A percentile compares a stretch with the other conserved stretches of the same genome.
These are phyloP conservation scores for Cephus nigrinus DNA, from an alignment of 2,888 invertebrate genomes.

Conservation along the genomic window DNA sequence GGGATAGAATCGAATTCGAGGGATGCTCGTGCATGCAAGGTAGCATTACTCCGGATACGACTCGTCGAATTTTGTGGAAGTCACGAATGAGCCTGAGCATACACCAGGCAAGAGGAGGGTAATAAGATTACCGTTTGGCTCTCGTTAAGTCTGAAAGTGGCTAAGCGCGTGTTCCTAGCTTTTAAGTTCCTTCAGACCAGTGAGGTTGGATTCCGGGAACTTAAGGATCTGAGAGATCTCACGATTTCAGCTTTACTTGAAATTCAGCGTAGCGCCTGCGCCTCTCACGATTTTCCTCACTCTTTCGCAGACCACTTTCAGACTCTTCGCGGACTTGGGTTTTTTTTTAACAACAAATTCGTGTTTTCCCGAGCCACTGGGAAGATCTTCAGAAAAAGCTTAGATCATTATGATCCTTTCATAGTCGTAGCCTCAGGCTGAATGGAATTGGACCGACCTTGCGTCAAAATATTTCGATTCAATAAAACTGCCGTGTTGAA, in stretches of 20 bases:
- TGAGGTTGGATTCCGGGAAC: background rate
- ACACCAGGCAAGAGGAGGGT: background rate
- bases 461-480: background rate
- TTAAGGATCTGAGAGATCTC: background rate
- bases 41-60: background rate
- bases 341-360: background rate
- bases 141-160: background rate
- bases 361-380: background rate
- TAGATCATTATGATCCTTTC: background rate
- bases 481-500: background rate
- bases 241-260: background rate
- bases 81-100: background rate
- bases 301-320: background rate
- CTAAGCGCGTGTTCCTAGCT: background rate
- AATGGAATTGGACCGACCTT: background rate
- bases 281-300: constrained; percentile 9
- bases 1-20: background rate
- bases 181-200: background rate
- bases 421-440: background rate
- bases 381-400: background rate
- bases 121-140: background rate
- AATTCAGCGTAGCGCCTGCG: constrained; percentile 4
- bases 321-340: background rate
- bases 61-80: background rate
- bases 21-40: background rate